Evolutionary conservation across 2,888 invertebrate genomes (phyloP), one percentile per base, ranked within the genome.

Genomic region (Asteroscopus sphinx): DNA sequence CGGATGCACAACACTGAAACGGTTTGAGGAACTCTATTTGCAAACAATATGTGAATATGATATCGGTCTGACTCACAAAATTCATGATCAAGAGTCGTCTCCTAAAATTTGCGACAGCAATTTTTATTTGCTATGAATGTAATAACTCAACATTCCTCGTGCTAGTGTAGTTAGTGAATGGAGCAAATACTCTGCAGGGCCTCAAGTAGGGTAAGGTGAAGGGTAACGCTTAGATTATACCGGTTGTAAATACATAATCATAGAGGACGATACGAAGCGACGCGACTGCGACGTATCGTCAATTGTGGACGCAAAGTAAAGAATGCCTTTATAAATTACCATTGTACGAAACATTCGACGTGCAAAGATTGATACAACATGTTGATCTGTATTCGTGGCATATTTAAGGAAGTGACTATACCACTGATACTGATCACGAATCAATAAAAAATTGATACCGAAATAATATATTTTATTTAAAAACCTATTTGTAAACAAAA

Each of bases 191-290:
- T 8, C 36, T 17, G 28, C 9, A 16, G 7, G 35, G 35, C 32
- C 52, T 28, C 55, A 55, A 51, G 42, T 47, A 37, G 28, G 41
- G 46, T 67, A 46, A 66, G 68, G 56, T 66, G 56, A 66, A 66
- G 62, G 46, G 62, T 54, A 48, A 37, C 12, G 35, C 28, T 15
- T 35, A 45, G 25, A 16, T n/a, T 16, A 68, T 35, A 32, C 15
- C 28, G 7, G 15, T 42, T 28, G 41, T 45, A 36, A 66, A 33
- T 33, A 28, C 16, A 16, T 42, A 51, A 26, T 15, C 13, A 47
- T 39, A 33, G 40, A 46, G 9, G 33, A 39, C 35, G 64, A 16
- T 56, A 7, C 5, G 4, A 21, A 15, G 33, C 17, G 3, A 17
- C 3, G 12, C 17, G 3, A 17, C 3, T n/a, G n/a, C 3, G 8